Evolutionary conservation across 1,140 invertebrate genomes (phyloP).

Genomic region (Neomicropteryx cornuta): DNA sequence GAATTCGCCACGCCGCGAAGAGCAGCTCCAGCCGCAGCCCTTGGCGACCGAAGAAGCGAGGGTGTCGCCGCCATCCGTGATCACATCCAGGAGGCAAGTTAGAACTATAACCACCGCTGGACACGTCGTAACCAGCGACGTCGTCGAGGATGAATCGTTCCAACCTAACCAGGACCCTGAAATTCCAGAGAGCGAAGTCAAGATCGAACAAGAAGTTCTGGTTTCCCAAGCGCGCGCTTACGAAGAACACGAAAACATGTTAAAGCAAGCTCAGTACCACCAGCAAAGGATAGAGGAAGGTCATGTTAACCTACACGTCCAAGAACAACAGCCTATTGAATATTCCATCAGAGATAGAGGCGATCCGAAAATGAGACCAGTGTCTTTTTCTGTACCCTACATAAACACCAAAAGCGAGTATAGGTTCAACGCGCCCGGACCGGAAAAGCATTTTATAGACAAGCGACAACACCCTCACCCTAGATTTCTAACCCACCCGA

Average conservation of each 20-base stretch:
- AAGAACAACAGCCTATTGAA: too few species aligned
- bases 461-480: too few species aligned
- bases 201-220: not conserved
- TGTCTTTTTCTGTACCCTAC: too few species aligned
- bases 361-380: too few species aligned
- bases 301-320: conserved; percentile 2
- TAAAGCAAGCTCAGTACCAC: conserved; percentile 7
- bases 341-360: too few species aligned
- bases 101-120: conserved; percentile 49
- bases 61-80: conserved; percentile 35
- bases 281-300: conserved; percentile 8
- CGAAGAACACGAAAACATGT: not conserved
- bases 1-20: too few species aligned
- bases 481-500: too few species aligned
- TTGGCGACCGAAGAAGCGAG: conserved; percentile 12
- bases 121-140: conserved; percentile 40
- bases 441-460: too few species aligned
- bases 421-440: too few species aligned
- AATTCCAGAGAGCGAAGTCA: not conserved
- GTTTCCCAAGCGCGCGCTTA: not conserved
- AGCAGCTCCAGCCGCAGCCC: too few species aligned
- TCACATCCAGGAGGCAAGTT: conserved; percentile 40
- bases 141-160: conserved; percentile 23
- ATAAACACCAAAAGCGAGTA: too few species aligned
- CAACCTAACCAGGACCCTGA: not conserved